Conservation (phyloP, 2,888 invertebrate genomes). For the Microplitis deprimator region DNA sequence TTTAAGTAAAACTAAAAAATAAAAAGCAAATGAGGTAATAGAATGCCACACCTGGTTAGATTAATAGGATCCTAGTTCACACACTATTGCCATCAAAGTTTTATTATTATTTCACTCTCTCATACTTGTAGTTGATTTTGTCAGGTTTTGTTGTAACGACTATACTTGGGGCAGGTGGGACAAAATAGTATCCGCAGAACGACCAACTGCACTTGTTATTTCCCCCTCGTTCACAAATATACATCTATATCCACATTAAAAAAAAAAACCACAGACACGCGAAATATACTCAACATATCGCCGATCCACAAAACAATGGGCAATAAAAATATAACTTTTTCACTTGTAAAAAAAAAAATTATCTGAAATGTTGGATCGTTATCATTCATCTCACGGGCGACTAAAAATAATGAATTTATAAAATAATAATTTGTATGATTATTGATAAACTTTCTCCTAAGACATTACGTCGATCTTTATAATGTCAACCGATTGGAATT, state of each 20-base stretch:
- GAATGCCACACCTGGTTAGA: slow-evolving; percentile 30
- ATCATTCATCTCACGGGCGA: background rate
- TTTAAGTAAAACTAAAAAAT: slow-evolving; percentile 16
- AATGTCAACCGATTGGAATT: slow-evolving; percentile 1
- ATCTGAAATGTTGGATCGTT: background rate
- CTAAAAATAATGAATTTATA: background rate
- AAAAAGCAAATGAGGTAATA: slow-evolving; percentile 28
- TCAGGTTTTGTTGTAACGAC: slow-evolving; percentile 24
- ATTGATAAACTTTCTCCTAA: slow-evolving; percentile 3
- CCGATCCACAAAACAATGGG: background rate
- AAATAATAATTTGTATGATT: background rate
- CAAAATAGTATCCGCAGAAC: slow-evolving; percentile 31
- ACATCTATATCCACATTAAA: background rate
- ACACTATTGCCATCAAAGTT: slow-evolving; percentile 27
- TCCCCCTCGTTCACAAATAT: slow-evolving; percentile 5
- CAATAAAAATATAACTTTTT: slow-evolving; percentile 1
- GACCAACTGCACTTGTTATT: slow-evolving; percentile 15
- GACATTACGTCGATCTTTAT: slow-evolving; percentile 1
- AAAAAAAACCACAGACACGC: background rate
- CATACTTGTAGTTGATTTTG: slow-evolving; percentile 27
- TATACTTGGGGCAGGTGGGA: slow-evolving; percentile 25
- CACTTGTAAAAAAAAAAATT: background rate
- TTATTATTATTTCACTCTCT: slow-evolving; percentile 11
- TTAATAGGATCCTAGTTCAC: slow-evolving; percentile 26
- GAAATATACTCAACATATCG: background rate